Evolutionary conservation across 2,888 invertebrate genomes (phyloP).

Genomic region (Melanophora roralis): DNA sequence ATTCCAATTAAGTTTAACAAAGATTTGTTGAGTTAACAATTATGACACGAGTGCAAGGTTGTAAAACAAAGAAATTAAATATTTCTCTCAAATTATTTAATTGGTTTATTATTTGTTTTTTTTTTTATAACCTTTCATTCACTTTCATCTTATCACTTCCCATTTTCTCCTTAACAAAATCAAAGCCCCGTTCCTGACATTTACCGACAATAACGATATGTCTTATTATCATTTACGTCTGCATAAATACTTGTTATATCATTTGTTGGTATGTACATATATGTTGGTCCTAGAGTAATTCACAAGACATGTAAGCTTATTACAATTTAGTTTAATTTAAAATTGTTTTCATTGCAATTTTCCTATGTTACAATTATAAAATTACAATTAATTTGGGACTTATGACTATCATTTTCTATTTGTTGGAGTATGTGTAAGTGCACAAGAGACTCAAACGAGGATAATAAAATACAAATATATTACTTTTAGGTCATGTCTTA

Average conservation of each 20-base stretch:
- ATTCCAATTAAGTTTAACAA: too few relatives aligned
- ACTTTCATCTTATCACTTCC: too few relatives aligned
- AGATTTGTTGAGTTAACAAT: too few relatives aligned
- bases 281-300: slow-evolving; percentile 54
- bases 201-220: too few relatives aligned
- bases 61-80: too few relatives aligned
- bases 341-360: slow-evolving; percentile 54
- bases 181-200: too few relatives aligned
- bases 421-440: neutral
- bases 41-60: too few relatives aligned
- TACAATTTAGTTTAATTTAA: slow-evolving; percentile 57
- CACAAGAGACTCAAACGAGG: neutral
- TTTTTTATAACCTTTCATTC: too few relatives aligned
- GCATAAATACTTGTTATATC: neutral
- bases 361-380: slow-evolving; percentile 56
- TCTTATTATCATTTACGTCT: neutral
- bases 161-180: too few relatives aligned
- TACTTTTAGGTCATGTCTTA: neutral
- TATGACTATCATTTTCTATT: neutral
- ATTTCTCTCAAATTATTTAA: too few relatives aligned
- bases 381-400: slow-evolving; percentile 60
- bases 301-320: slow-evolving; percentile 60
- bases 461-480: neutral
- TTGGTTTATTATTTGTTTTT: too few relatives aligned
- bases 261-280: neutral